Percentiles rank a stretch among this genome's conserved stretches.
Conservation (phyloP, 2,113 vertebrate genomes). For the Australoheros scitulus region DNA sequence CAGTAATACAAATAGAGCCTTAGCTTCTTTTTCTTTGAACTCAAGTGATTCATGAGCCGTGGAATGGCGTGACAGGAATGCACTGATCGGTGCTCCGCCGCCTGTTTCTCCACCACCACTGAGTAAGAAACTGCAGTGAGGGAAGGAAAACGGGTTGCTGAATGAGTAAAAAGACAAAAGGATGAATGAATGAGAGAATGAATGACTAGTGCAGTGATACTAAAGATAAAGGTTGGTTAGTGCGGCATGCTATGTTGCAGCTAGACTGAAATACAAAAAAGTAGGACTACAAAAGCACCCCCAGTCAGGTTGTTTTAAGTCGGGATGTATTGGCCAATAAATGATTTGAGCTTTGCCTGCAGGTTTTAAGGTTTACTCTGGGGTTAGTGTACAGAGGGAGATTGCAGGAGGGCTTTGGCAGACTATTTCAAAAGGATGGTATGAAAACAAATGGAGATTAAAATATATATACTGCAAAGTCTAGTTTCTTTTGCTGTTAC, state of each 20-base stretch:
- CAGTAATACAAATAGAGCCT: conserved; percentile 37
- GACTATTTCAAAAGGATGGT: conserved; percentile 30
- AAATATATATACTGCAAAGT: conserved; percentile 11
- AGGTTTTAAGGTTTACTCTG: conserved; percentile 49
- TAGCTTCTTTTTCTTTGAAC: conserved; percentile 47
- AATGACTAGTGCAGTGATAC: conserved; percentile 37
- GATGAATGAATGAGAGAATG: conserved; percentile 57
- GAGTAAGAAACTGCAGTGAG: conserved; percentile 53
- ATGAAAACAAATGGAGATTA: conserved; percentile 38
- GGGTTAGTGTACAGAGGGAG: conserved; percentile 28
- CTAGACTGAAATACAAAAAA: conserved; percentile 12
- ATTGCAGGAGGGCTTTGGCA: conserved; percentile 30
- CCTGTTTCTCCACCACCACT: conserved; percentile 45
- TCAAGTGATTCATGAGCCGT: conserved; percentile 58
- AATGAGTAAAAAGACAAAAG: conserved; percentile 53
- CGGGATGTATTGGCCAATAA: conserved; percentile 40
- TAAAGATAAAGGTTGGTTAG: not conserved
- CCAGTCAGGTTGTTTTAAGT: conserved; percentile 36
- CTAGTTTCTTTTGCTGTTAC: not conserved
- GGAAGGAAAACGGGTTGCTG: conserved; percentile 18
- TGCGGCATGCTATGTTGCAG: not conserved
- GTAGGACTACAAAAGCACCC: conserved; percentile 25
- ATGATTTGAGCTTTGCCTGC: conserved; percentile 33
- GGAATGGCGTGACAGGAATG: conserved; percentile 71
- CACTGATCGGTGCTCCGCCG: conserved; percentile 54